Evolutionary conservation across 2,888 invertebrate species (phyloP).

Genomic region (Cantharis rustica): DNA sequence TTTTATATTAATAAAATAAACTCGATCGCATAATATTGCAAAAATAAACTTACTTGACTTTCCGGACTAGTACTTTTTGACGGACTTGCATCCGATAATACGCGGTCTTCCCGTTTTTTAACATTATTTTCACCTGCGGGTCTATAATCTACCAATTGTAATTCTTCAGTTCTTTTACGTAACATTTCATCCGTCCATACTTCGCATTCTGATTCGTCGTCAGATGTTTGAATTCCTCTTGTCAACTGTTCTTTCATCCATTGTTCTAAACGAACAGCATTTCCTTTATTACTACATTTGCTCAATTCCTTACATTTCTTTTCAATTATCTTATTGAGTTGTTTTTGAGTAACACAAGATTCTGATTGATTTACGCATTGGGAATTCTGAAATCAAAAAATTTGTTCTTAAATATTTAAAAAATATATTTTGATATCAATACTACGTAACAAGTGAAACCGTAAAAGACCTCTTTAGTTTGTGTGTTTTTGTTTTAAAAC

Average conservation of each 20-base stretch:
- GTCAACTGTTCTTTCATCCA: constrained; percentile 82
- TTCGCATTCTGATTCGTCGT: constrained; percentile 63
- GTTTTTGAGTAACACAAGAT: constrained; percentile 53
- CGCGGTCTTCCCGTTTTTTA: constrained; percentile 56
- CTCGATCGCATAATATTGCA: background rate
- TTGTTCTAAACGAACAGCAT: constrained; percentile 74
- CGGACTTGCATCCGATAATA: constrained; percentile 65
- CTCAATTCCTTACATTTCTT: constrained; percentile 67
- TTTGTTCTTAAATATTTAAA: too few species aligned
- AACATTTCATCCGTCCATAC: constrained; percentile 76
- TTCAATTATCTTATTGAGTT: constrained; percentile 65
- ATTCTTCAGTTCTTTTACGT: constrained; percentile 70
- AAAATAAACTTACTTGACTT: constrained; percentile 68
- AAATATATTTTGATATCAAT: too few species aligned
- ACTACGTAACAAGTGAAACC: too few species aligned
- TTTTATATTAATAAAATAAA: constrained; percentile 33
- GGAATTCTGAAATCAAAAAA: constrained; percentile 50
- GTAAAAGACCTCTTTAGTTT: too few species aligned
- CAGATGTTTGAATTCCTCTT: constrained; percentile 50
- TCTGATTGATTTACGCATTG: constrained; percentile 48
- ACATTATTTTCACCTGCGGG: constrained; percentile 38
- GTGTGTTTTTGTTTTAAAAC: too few species aligned
- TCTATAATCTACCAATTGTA: constrained; percentile 61
- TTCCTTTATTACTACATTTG: constrained; percentile 69
- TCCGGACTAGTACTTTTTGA: constrained; percentile 78